These are phyloP conservation scores for Scaptomyza pallida DNA, from an alignment of 1,140 invertebrate species.

Conservation along the genomic window DNA sequence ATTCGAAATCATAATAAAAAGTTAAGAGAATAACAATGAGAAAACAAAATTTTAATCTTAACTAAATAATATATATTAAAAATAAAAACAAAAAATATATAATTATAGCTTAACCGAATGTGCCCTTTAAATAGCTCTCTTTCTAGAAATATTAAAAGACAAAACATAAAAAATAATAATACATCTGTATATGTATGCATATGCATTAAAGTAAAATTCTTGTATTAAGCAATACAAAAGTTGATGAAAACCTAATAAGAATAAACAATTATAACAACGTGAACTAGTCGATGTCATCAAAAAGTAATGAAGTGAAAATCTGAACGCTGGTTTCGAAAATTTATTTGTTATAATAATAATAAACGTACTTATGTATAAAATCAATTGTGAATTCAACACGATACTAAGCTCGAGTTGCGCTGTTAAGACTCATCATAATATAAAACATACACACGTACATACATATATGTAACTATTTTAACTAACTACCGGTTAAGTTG, in stretches of 20 bases:
- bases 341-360: constrained; percentile 56
- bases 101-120: constrained; percentile 84
- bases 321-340: constrained; percentile 80
- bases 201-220: constrained; percentile 66
- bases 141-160: constrained; percentile 74
- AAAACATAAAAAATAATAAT: constrained; percentile 32
- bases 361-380: constrained; percentile 48
- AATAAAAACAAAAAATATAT: constrained; percentile 53
- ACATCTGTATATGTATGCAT: constrained; percentile 50
- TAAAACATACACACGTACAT: neutral
- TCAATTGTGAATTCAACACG: constrained; percentile 57
- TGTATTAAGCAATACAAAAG: constrained; percentile 63
- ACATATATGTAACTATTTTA: constrained; percentile 12
- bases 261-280: constrained; percentile 54
- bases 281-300: constrained; percentile 69
- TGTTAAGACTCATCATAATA: constrained; percentile 39
- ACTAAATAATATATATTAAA: constrained; percentile 43
- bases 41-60: constrained; percentile 44
- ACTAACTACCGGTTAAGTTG: constrained; percentile 20
- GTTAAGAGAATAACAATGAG: constrained; percentile 53
- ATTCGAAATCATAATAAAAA: constrained; percentile 43
- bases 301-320: constrained; percentile 52
- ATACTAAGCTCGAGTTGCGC: constrained; percentile 49
- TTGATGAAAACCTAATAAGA: constrained; percentile 17
- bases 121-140: constrained; percentile 84